These are phyloP conservation scores for Zaprionus lineosus DNA, from an alignment of 2,888 invertebrate genomes.

Conservation along the genomic window DNA sequence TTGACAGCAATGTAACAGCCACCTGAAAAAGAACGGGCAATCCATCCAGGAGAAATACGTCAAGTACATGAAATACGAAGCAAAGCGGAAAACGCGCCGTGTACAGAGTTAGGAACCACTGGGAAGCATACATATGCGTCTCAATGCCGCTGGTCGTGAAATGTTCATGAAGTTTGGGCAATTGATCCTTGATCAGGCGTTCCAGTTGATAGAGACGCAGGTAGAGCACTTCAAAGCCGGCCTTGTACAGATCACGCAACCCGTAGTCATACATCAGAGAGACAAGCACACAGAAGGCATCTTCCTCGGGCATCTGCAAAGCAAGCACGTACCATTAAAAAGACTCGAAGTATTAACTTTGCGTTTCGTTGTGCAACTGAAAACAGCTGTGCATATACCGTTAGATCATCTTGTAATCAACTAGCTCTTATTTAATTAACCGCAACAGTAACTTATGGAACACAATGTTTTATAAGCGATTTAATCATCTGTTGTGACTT, in stretches of 20 bases:
- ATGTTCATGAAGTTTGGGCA: slow-evolving; percentile 91
- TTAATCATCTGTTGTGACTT: slow-evolving; percentile 93
- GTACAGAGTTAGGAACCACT: slow-evolving; percentile 99
- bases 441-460: neutral
- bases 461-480: too few relatives aligned
- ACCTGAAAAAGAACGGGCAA: slow-evolving; percentile 98
- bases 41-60: slow-evolving; percentile 97
- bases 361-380: too few relatives aligned
- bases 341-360: too few relatives aligned
- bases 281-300: slow-evolving; percentile 98
- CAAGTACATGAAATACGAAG: slow-evolving; percentile 97
- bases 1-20: slow-evolving; percentile 94
- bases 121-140: slow-evolving; percentile 99
- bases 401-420: too few relatives aligned
- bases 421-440: too few relatives aligned
- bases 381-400: too few relatives aligned
- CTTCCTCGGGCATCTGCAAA: slow-evolving; percentile 98
- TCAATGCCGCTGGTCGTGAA: slow-evolving; percentile 93
- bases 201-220: slow-evolving; percentile 97
- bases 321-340: too few relatives aligned
- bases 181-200: slow-evolving; percentile 92
- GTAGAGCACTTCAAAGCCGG: slow-evolving; percentile 97
- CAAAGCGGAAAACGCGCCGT: slow-evolving; percentile 99
- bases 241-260: slow-evolving; percentile 96
- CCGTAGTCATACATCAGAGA: slow-evolving; percentile 98